Evolutionary conservation across 1,140 invertebrate species (phyloP).

Genomic region (Atta colombica): DNA sequence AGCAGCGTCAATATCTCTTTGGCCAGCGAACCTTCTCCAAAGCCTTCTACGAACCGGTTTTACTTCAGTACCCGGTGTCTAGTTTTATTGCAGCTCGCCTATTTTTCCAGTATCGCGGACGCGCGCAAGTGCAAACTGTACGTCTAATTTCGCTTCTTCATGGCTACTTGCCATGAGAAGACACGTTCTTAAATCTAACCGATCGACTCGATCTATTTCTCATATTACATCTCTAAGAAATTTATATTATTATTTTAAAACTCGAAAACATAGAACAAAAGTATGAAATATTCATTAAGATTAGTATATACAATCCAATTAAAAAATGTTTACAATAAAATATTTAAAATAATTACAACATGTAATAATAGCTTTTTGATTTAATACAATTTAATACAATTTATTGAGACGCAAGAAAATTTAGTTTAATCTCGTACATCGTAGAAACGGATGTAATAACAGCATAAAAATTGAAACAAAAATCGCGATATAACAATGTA

Average conservation of each 20-base stretch:
- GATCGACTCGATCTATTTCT: neutral
- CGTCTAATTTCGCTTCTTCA: constrained; percentile 50
- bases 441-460: neutral
- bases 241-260: neutral
- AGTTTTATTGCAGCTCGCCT: constrained; percentile 55
- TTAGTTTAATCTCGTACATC: neutral
- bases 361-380: neutral
- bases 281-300: neutral
- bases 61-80: constrained; percentile 39
- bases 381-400: neutral
- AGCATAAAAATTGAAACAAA: neutral
- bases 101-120: constrained; percentile 55
- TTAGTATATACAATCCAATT: neutral
- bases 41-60: constrained; percentile 62
- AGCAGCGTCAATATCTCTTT: constrained; percentile 49
- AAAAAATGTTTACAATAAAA: neutral
- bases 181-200: neutral
- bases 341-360: constrained; percentile 6
- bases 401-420: neutral
- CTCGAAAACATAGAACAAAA: neutral
- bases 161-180: neutral
- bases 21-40: constrained; percentile 50
- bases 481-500: neutral
- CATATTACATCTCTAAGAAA: neutral
- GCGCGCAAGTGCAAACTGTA: constrained; percentile 32